These are phyloP conservation scores for Bombus waltoni DNA, from an alignment of 1,140 invertebrate genomes.

Conservation along the genomic window DNA sequence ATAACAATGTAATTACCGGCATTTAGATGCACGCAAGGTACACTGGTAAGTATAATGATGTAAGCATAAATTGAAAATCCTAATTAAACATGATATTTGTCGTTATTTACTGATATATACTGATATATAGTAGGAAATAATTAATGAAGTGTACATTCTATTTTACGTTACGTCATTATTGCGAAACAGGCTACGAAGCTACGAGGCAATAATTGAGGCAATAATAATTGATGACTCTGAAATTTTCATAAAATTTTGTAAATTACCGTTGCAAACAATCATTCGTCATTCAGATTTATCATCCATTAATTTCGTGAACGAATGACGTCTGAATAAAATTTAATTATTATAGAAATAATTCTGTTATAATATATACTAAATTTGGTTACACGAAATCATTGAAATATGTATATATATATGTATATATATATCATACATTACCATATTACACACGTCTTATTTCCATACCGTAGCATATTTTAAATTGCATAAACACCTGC, in stretches of 20 bases:
- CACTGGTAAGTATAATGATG: background rate
- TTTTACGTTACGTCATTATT: too few species aligned
- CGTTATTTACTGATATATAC: background rate
- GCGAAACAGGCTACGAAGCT: too few species aligned
- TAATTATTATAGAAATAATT: too few species aligned
- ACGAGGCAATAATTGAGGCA: too few species aligned
- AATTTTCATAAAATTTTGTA: too few species aligned
- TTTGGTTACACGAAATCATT: background rate
- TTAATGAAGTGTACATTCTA: background rate
- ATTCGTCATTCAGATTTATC: too few species aligned
- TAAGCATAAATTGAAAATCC: background rate
- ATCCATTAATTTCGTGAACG: too few species aligned
- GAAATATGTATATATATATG: background rate
- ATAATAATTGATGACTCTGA: too few species aligned
- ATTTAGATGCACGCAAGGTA: background rate
- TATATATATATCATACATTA: background rate
- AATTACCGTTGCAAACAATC: too few species aligned
- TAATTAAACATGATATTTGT: constrained; percentile 1
- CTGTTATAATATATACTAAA: background rate
- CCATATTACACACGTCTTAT: background rate
- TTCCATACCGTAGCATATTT: background rate
- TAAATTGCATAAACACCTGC: background rate
- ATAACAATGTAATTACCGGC: background rate
- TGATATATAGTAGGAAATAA: background rate
- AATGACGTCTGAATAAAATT: too few species aligned